These are phyloP conservation scores for Acromyrmex echinatior DNA, from an alignment of 1,140 invertebrate species.

Conservation along the genomic window DNA sequence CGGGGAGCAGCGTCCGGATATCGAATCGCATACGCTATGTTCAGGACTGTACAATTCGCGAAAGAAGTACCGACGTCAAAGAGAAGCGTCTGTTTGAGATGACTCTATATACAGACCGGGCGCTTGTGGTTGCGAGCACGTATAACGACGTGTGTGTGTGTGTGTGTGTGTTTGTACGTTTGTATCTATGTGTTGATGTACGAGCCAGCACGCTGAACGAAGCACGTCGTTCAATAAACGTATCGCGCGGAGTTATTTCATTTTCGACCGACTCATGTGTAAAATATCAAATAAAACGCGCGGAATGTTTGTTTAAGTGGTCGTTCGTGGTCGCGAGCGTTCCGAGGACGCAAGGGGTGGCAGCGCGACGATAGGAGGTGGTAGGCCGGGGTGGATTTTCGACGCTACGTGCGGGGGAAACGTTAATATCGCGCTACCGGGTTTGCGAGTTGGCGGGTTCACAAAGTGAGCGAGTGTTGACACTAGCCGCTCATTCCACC, in stretches of 20 bases:
- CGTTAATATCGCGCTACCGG: constrained; percentile 83
- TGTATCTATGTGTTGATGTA: not conserved
- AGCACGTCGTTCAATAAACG: constrained; percentile 70
- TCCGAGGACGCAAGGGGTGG: constrained; percentile 22
- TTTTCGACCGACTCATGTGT: constrained; percentile 81
- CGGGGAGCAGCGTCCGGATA: constrained; percentile 24
- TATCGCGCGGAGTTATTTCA: constrained; percentile 78
- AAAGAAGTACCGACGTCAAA: constrained; percentile 69
- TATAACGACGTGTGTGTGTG: not conserved
- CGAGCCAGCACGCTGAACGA: constrained; percentile 17
- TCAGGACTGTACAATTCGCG: constrained; percentile 40
- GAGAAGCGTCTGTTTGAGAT: constrained; percentile 69
- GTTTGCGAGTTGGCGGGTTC: constrained; percentile 82
- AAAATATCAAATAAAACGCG: constrained; percentile 83
- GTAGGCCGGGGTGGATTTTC: constrained; percentile 64
- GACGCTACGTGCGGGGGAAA: constrained; percentile 75
- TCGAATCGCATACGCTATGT: constrained; percentile 59
- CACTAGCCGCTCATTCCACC: constrained; percentile 82
- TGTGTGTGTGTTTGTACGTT: not conserved
- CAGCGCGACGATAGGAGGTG: constrained; percentile 38
- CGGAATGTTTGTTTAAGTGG: constrained; percentile 81
- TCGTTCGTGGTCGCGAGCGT: constrained; percentile 65
- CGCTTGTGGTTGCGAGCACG: not conserved
- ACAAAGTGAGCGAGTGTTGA: constrained; percentile 86
- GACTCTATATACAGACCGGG: constrained; percentile 53